Percentiles rank a stretch among this genome's conserved stretches.
Evolutionary conservation across 2,797 vertebrate species (phyloP).

Genomic region (Bufotes viridis): DNA sequence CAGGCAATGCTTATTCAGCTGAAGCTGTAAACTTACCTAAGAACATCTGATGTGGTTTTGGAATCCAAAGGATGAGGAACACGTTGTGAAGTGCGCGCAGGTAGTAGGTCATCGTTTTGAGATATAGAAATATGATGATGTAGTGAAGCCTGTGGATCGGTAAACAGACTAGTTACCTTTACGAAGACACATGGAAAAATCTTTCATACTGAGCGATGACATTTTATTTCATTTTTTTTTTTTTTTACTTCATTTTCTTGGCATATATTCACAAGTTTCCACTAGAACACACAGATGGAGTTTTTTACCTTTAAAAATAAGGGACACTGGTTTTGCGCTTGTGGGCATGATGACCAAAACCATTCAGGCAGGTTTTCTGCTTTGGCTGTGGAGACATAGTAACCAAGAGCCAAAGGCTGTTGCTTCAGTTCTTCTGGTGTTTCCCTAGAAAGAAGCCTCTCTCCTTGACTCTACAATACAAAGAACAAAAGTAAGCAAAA

Average conservation of each 20-base stretch:
- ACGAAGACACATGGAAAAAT: neutral
- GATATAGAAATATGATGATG: slow-evolving; percentile 96
- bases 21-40: slow-evolving; percentile 79
- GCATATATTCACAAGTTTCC: neutral
- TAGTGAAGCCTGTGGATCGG: slow-evolving; percentile 85
- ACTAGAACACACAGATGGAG: slow-evolving; percentile 20
- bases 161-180: neutral
- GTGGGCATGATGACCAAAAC: slow-evolving; percentile 98
- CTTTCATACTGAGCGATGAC: neutral
- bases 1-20: neutral
- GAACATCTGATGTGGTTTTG: slow-evolving; percentile 97
- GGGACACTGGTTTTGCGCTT: slow-evolving; percentile 96
- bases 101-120: slow-evolving; percentile 89
- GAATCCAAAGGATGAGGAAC: slow-evolving; percentile 95
- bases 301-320: slow-evolving; percentile 95
- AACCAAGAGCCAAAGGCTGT: slow-evolving; percentile 94
- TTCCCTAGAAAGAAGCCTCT: slow-evolving; percentile 93
- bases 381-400: slow-evolving; percentile 96
- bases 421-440: slow-evolving; percentile 96
- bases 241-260: too few relatives aligned
- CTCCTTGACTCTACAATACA: slow-evolving; percentile 85
- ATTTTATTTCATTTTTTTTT: neutral
- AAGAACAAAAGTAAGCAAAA: neutral
- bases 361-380: slow-evolving; percentile 94
- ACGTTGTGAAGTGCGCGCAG: slow-evolving; percentile 89